Evolutionary conservation across 1,140 invertebrate genomes (phyloP).

Genomic region (Zaprionus capensis): DNA sequence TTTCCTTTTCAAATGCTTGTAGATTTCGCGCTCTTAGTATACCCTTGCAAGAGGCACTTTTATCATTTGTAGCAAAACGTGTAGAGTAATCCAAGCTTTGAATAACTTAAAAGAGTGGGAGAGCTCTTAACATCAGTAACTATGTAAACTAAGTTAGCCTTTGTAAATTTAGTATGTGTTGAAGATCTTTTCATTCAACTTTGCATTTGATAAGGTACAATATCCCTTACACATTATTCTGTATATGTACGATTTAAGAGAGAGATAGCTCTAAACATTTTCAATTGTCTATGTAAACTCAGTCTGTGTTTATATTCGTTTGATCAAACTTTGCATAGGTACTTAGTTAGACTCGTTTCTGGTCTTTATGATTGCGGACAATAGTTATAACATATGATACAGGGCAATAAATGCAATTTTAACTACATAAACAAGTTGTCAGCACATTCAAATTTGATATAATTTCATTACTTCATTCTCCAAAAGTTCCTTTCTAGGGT

Average conservation of each 20-base stretch:
- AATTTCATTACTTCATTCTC: not conserved
- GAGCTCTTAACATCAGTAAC: not conserved
- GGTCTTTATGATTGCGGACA: no score
- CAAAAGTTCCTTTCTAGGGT: not conserved
- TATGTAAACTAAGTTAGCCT: not conserved
- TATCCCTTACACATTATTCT: no score
- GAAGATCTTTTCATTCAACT: not conserved
- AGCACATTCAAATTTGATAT: not conserved
- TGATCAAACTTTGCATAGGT: no score
- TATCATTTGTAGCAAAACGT: not conserved
- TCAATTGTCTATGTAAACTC: no score
- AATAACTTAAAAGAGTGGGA: not conserved
- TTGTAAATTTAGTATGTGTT: not conserved
- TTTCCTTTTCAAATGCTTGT: constrained; percentile 13
- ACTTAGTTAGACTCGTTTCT: no score
- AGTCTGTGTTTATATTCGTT: no score
- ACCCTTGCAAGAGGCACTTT: constrained; percentile 11
- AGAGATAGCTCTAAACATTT: no score
- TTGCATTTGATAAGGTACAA: no score
- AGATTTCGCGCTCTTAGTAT: constrained; percentile 46
- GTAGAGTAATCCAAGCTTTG: not conserved
- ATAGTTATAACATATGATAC: no score
- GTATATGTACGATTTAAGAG: no score
- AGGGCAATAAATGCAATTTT: no score
- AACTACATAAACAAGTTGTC: no score